Conservation (phyloP, 2,113 vertebrate genomes). For the Merops nubicus region DNA sequence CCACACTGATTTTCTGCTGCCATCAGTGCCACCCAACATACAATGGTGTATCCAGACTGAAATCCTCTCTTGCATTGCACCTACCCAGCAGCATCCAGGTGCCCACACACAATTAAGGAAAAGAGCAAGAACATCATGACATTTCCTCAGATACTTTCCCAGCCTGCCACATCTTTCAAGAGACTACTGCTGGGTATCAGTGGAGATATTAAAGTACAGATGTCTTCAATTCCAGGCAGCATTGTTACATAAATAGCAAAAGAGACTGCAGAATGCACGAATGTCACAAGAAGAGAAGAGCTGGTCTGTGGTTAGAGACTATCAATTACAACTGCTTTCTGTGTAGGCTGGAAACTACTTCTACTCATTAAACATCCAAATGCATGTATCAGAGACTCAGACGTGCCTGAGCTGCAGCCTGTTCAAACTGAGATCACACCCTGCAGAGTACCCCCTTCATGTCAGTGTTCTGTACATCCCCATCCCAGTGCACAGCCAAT, state of each 20-base stretch:
- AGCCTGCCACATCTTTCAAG: not conserved
- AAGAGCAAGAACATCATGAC: not conserved
- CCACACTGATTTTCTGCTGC: not conserved
- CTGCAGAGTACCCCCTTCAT: not conserved
- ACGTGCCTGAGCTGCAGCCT: not conserved
- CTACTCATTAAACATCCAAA: not conserved
- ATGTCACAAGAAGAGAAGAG: not conserved
- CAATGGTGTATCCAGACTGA: not conserved
- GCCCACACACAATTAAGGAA: not conserved
- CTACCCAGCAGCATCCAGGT: not conserved
- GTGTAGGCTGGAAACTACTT: not conserved
- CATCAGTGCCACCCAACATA: not conserved
- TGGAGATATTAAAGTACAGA: not conserved
- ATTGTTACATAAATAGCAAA: not conserved
- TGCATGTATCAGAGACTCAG: not conserved
- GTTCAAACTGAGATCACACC: accelerated
- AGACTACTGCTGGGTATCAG: not conserved
- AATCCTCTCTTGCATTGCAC: not conserved
- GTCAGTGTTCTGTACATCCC: not conserved
- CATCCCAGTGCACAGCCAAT: not conserved
- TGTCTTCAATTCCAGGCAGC: not conserved
- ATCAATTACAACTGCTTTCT: not conserved
- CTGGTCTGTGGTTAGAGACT: not conserved
- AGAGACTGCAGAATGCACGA: not conserved
- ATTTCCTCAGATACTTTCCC: not conserved